Evolutionary conservation across 1,140 invertebrate species (phyloP).

Genomic region (Spodoptera frugiperda): DNA sequence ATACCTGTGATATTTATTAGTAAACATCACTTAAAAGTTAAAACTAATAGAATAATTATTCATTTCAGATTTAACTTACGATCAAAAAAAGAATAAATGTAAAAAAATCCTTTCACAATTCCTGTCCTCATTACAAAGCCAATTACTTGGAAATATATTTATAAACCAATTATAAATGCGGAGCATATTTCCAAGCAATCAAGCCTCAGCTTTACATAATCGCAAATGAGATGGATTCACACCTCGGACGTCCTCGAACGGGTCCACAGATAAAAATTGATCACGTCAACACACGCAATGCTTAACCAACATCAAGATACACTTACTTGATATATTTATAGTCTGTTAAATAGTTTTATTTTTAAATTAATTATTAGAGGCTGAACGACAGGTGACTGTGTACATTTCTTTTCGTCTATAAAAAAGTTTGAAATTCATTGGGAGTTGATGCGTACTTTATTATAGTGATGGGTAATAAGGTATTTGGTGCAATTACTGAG

Average conservation of each 20-base stretch:
- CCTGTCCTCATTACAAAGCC: constrained; percentile 2
- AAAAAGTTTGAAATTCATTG: background rate
- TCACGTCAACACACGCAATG: constrained; percentile 23
- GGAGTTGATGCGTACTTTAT: background rate
- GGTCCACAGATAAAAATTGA: constrained; percentile 33
- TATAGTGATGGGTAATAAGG: background rate
- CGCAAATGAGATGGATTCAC: constrained; percentile 29
- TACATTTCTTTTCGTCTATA: background rate
- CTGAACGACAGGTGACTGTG: constrained; percentile 16
- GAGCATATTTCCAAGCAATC: background rate
- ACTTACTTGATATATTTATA: constrained; percentile 21
- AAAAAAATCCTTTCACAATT: background rate
- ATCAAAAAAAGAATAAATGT: too few relatives aligned
- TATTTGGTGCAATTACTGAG: too few relatives aligned
- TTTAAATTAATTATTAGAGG: constrained; percentile 33
- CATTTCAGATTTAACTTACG: too few relatives aligned
- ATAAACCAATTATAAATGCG: background rate
- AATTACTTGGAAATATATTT: too few relatives aligned
- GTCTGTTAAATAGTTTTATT: constrained; percentile 30
- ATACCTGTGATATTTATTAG: background rate
- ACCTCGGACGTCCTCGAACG: constrained; percentile 22
- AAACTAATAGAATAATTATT: too few relatives aligned
- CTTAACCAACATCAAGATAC: constrained; percentile 17
- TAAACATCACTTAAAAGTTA: too few relatives aligned
- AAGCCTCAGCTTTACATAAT: constrained; percentile 20